A percentile compares a stretch with the other conserved stretches of the same genome.
Conservation (phyloP, 2,888 invertebrate genomes). For the Odontomyia ornata region DNA sequence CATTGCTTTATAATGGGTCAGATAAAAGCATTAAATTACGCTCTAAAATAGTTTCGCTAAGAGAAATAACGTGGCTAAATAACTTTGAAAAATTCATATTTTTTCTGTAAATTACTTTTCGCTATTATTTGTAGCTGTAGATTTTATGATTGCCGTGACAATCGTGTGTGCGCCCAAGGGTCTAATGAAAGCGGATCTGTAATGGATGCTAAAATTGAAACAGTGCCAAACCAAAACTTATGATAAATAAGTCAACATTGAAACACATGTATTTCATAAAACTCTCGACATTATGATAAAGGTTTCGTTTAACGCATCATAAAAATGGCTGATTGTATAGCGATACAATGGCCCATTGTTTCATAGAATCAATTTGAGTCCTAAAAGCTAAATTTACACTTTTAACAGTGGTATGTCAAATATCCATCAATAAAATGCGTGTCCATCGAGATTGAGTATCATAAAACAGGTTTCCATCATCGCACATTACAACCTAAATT, state of each 20-base stretch:
- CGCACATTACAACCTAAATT: neutral
- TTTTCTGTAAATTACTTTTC: constrained; percentile 21
- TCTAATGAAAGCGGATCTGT: neutral
- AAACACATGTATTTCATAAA: neutral
- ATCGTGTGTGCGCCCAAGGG: constrained; percentile 1
- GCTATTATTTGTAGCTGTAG: constrained; percentile 12
- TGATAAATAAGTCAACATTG: neutral
- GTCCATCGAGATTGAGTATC: neutral
- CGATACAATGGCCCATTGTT: constrained; percentile 8
- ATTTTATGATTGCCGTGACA: constrained; percentile 9
- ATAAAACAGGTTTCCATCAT: constrained; percentile 25
- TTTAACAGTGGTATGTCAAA: constrained; percentile 18
- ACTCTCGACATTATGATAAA: neutral
- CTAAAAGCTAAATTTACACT: constrained; percentile 22
- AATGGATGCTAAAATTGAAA: neutral
- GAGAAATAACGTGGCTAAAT: constrained; percentile 28
- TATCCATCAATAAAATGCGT: neutral
- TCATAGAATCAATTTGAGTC: constrained; percentile 6
- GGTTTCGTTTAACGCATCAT: constrained; percentile 24
- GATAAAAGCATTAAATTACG: constrained; percentile 37
- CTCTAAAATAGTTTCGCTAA: constrained; percentile 33
- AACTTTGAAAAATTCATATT: constrained; percentile 30
- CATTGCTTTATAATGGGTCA: constrained; percentile 31
- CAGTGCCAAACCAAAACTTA: neutral
- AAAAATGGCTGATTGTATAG: neutral